Evolutionary conservation across 2,113 vertebrate genomes (phyloP), one percentile per base, ranked within the genome.

Genomic region (Onychostoma macrolepis): DNA sequence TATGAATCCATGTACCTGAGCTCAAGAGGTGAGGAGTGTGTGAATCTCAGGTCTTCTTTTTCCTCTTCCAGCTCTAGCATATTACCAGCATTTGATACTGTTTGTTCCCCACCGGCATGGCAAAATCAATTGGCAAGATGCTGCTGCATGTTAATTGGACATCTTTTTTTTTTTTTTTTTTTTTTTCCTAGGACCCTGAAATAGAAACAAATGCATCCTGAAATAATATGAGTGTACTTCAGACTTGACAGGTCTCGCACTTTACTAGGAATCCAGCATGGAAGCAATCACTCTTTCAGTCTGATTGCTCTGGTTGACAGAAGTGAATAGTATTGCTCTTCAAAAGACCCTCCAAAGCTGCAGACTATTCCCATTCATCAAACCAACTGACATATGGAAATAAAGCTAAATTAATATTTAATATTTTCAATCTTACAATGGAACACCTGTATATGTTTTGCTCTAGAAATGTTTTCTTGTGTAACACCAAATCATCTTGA

Each of bases 91-190:
- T 76, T 30, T 15, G 30, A 53, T 48, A 67, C 83, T 19, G 26
- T 86, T 83, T 26, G 11, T 45, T 30, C 84, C 26, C 45, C 36
- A 71, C 79, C 26, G n/a, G 13, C 50, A 77, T 56, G 48, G 61
- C 50, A 83, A 83, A 61, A 86, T 83, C 53, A 53, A 50, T 88
- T 28, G 45, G 71, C 82, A 85, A 83, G 83, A 85, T 74, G 63
- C 58, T 13, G 4, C 24, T 63, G 72, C 72, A 86, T 88, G 84
- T 30, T 83, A 86, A 88, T 85, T 77, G 80, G 63, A 63, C 61
- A 58, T 78, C 48, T 43, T 53, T 50, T 45, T 48, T 9, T 53
- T 72, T 41, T 28, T 48, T 67, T 80, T 79, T 77, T 58, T 24
- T 77, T 45, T 48, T 50, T 30, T 56, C 38, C 19, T 15, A n/a